These are phyloP conservation scores for Gallinago solitaria DNA, from an alignment of 2,797 vertebrate genomes.

Conservation along the genomic window DNA sequence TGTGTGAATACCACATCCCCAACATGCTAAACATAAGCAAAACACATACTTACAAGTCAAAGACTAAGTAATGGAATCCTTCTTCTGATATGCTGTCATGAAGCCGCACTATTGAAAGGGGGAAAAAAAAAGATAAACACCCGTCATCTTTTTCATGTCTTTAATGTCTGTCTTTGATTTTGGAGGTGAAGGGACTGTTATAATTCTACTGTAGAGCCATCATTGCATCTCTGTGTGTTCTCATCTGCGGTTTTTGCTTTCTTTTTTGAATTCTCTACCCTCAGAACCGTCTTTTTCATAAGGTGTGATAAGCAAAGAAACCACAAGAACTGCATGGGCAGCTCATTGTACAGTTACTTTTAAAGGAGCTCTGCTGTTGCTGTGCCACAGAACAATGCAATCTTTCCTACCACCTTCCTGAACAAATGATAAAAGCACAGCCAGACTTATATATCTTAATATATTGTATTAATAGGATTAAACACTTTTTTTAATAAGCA, in stretches of 20 bases:
- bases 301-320: neutral
- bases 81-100: slow-evolving; percentile 99
- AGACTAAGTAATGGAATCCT: slow-evolving; percentile 98
- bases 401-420: neutral
- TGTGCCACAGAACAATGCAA: neutral
- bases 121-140: slow-evolving; percentile 17
- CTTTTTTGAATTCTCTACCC: neutral
- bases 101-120: slow-evolving; percentile 87
- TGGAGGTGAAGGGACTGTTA: neutral
- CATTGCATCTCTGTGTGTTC: neutral
- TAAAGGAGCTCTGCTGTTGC: neutral
- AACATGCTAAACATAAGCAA: neutral
- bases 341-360: neutral
- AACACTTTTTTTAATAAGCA: neutral
- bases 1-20: neutral
- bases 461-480: neutral
- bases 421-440: neutral
- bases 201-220: neutral
- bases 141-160: neutral
- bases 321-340: neutral
- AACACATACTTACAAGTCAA: slow-evolving; percentile 95
- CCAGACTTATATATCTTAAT: neutral
- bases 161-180: neutral
- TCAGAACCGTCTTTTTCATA: neutral
- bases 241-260: neutral